Evolutionary conservation across 2,113 vertebrate species (phyloP), one percentile per base, ranked within the genome.

Genomic region (Dromaius novaehollandiae): DNA sequence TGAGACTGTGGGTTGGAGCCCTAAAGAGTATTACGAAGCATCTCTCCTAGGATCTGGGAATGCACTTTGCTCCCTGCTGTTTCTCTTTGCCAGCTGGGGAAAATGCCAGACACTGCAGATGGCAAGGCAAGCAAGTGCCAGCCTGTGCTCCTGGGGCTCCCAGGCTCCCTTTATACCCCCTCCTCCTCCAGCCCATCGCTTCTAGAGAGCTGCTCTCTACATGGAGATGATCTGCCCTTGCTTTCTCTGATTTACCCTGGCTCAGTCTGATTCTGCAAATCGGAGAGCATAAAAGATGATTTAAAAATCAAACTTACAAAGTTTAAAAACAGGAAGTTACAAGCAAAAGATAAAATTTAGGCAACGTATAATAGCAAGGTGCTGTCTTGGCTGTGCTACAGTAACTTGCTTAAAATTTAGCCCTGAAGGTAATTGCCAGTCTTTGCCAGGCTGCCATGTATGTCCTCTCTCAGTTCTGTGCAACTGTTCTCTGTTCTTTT

Each of bases 41-140:
- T 80, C 76, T 88, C 32, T 60, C 9, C 44, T 17, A 40, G 36
- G 56, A 22, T 90, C 75, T 48, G 36, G 25, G 38, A 13, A 12
- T 40, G 1, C 13, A 13, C 10, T 21, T 36, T 53, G 19, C 8
- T 89, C 38, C 50, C 55, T 94, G 48, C 13, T 12, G 6, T 74
- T 81, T 84, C 7, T 66, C 51, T 53, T 60, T 3, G 0, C 28
- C 11, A 25, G 30, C 50, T 30, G n/a, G 46, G 25, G 50, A 82
- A 84, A 32, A 25, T 71, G n/a, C 32, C 46, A 91, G 87, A 91
- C 20, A 36, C 55, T 87, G 32, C 32, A 89, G 65, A 87, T 82
- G 30, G 5, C 36, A 82, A 66, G 81, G 36, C 0, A 1, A 73
- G 70, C 9, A 66, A 82, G 82, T 3, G 13, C 15, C 36, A 86